Base-by-base conservation (phyloP, 2,888 invertebrate species). In the Helicoverpa assulta region DNA sequence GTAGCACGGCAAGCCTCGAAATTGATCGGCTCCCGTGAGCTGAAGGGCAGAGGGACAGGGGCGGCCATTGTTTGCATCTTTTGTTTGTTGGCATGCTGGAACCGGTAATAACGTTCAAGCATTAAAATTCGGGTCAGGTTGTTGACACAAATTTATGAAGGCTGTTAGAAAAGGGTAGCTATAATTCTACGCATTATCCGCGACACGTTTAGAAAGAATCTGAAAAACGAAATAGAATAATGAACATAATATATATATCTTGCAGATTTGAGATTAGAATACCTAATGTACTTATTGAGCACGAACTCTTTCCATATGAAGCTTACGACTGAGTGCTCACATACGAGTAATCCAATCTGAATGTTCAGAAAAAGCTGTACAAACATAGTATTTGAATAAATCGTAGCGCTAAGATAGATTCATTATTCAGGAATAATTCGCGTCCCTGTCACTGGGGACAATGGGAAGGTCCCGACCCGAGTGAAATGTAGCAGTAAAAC, bases 141-240 rank as follows among this genome's bases (percentile, higher is more conserved):
- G 92, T 92, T 93, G 93, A 93, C 93, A 92, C 88, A 91, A 93
- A 94, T 94, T 94, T 94, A 94, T 91, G 91, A 92, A 89, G 88
- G 91, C 88, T 88, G 75, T 89, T 89, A 89, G 84, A 88, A 89
- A 40, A 89, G 89, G 88, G 87, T 88, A 86, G 86, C 87, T 87
- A 85, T 89, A 85, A 90, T 92, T 91, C 88, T 81, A 80, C 78
- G 78, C 81, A 90, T 92, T 91, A 89, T 85, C 80, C 77, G 78
- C 81, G 78, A 85, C 78, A 77, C 64, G 67, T 70, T 73, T 67
- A 50, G 69, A 43, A 56, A 58, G 58, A 76, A 68, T 64, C 29
- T 70, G 37, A 68, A 81, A 77, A 77, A 62, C 43, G 56, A 56
- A 68, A 59, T 33, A 40, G 16, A 43, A 65, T 54, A 61, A 54